Conservation (phyloP, 1,140 invertebrate species). For the Sycophaga agraensis region DNA sequence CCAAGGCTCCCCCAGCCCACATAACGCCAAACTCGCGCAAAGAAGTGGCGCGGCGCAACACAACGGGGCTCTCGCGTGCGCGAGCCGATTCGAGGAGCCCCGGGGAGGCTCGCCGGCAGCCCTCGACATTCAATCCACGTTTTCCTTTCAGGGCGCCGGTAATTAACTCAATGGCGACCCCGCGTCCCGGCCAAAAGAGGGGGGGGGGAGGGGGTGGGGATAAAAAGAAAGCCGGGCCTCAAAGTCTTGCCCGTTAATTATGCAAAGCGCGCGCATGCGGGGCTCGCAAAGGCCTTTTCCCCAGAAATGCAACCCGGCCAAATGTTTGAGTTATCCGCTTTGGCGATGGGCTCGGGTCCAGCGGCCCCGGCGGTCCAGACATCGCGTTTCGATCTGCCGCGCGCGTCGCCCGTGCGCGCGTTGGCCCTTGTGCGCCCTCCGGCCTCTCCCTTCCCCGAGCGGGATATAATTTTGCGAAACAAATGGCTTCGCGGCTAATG, state of each 20-base stretch:
- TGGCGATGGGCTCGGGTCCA: conserved; percentile 21
- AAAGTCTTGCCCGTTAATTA: neutral
- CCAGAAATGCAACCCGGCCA: too few species aligned
- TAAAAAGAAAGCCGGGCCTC: neutral
- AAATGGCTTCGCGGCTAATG: neutral
- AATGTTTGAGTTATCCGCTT: conserved; percentile 6
- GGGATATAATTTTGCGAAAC: neutral
- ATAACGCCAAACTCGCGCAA: too few species aligned
- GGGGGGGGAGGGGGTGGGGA: neutral
- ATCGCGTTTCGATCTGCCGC: conserved; percentile 34
- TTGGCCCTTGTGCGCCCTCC: neutral
- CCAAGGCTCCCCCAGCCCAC: too few species aligned
- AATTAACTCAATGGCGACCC: too few species aligned
- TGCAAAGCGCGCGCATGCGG: too few species aligned
- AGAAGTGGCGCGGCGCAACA: too few species aligned
- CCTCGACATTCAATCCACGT: too few species aligned
- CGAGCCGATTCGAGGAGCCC: too few species aligned
- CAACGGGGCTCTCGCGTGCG: too few species aligned
- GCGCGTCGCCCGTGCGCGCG: neutral
- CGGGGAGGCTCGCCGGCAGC: too few species aligned
- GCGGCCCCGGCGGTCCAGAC: conserved; percentile 23
- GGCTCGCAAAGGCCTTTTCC: too few species aligned
- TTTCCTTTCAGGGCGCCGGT: too few species aligned
- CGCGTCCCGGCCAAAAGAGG: neutral
- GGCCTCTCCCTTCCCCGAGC: neutral